Base-by-base conservation (phyloP, 2,113 vertebrate genomes). In the Eubucco bourcierii region DNA sequence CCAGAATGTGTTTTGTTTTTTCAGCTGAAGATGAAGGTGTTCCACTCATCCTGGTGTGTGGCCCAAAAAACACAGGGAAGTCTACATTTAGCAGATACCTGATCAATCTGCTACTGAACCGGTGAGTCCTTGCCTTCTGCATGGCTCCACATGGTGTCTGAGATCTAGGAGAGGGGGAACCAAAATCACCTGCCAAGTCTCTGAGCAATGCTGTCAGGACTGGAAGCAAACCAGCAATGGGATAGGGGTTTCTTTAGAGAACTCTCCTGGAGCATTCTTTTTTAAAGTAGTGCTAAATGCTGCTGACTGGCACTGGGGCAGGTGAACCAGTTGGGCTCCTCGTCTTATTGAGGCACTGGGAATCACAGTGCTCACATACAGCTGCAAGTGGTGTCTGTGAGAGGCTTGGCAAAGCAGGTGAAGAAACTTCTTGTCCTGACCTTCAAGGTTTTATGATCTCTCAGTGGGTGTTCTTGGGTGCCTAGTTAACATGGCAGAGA, bases 51-150 rank as follows among this genome's bases (percentile, higher is more conserved):
- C 96, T 99, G 4, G 98, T 99, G 1, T 99, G 98, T 70, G 99
- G 99, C 6, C 84, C 96, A 3, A 99, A 98, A 95, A 99, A 98
- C 39, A 96, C 98, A 5, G 99, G 99, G 16, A 99, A 99, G 85
- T 99, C 99, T 0, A 99, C 99, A 0, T 99, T 99, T 65, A 99
- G 97, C 92, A 98, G 99, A 63, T 97, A 98, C 84, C 97, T 99
- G 34, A 98, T 99, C 55, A 99, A 99, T 90, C 98, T 98, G 11
- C 91, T 99, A 34, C 92, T 99, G 12, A 99, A 99, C 80, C 98
- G 97, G 99, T 99, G 93, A 98, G 99, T 79, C 2, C 31, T 11
- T 2, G 0, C 2, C 2, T 50, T 84, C 4, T 76, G 1, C 3
- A 12, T 9, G 15, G 29, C 21, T 46, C 37, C 33, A 14, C 16